These are phyloP conservation scores for Bungarus multicinctus DNA, from an alignment of 2,113 vertebrate species.

Conservation along the genomic window DNA sequence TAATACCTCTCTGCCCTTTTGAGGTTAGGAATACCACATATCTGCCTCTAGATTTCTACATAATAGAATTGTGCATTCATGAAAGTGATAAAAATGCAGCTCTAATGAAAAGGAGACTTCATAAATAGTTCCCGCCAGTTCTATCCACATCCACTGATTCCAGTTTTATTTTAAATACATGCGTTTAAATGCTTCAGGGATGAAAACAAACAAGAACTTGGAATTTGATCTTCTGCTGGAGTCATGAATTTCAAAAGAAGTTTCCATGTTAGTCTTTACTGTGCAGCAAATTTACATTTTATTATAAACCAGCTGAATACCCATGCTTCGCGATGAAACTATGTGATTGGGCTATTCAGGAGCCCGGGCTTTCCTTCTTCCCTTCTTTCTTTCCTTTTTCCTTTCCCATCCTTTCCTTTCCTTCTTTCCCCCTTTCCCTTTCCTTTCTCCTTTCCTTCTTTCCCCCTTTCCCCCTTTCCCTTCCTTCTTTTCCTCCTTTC, in stretches of 20 bases:
- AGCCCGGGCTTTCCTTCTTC: no score
- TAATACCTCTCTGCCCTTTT: not conserved
- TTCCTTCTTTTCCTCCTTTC: no score
- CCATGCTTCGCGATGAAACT: no score
- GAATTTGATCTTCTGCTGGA: not conserved
- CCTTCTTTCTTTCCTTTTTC: no score
- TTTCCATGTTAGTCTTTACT: not conserved
- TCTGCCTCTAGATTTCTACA: not conserved
- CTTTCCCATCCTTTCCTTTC: no score
- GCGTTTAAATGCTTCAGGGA: not conserved
- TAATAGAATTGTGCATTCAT: not conserved
- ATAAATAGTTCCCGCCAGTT: not conserved
- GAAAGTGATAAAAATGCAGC: not conserved
- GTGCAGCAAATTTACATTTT: not conserved
- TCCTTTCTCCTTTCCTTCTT: no score
- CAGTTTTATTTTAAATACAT: not conserved
- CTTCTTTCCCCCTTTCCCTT: no score
- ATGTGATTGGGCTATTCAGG: no score
- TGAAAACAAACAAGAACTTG: not conserved
- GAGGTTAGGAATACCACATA: not conserved
- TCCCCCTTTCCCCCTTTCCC: no score
- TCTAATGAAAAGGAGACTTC: not conserved
- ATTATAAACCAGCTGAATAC: not conserved
- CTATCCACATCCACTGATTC: not conserved
- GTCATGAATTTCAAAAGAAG: not conserved